phyloP scores from a whole-genome alignment of 2,113 vertebrate species.

The Upupa epops region DNA sequence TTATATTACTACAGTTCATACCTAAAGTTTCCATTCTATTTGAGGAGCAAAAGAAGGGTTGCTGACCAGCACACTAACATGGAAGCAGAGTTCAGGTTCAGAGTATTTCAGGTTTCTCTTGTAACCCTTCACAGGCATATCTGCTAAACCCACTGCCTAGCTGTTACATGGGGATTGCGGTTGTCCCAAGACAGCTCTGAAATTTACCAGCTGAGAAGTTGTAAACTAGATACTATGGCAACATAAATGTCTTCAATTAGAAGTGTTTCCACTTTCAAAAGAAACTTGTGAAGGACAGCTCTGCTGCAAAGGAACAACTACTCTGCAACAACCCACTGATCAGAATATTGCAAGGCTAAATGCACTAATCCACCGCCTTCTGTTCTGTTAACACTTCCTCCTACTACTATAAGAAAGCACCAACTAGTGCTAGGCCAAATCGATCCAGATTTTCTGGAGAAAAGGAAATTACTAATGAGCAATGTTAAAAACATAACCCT shows the following conservation, averaged over 20 bases:
- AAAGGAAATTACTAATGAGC: not conserved
- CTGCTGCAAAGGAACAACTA: not conserved
- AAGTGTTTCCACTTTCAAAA: not conserved
- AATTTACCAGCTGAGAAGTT: not conserved
- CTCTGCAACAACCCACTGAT: not conserved
- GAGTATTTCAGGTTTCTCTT: not conserved
- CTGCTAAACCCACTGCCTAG: not conserved
- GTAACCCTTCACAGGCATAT: not conserved
- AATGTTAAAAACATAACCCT: not conserved
- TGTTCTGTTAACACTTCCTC: not conserved
- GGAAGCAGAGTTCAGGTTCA: not conserved
- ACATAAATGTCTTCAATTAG: not conserved
- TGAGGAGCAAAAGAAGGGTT: not conserved
- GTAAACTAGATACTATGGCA: not conserved
- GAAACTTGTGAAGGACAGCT: not conserved
- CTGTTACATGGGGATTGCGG: not conserved
- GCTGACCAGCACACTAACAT: fast-evolving
- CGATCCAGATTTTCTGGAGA: not conserved
- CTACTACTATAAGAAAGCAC: not conserved
- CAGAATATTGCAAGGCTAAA: not conserved
- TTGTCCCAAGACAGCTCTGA: not conserved
- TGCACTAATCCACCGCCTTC: not conserved
- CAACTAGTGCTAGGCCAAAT: not conserved
- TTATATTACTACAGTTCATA: not conserved
- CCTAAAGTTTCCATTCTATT: not conserved